Evolutionary conservation across 2,113 vertebrate genomes (phyloP).

Genomic region (Procapra przewalskii): DNA sequence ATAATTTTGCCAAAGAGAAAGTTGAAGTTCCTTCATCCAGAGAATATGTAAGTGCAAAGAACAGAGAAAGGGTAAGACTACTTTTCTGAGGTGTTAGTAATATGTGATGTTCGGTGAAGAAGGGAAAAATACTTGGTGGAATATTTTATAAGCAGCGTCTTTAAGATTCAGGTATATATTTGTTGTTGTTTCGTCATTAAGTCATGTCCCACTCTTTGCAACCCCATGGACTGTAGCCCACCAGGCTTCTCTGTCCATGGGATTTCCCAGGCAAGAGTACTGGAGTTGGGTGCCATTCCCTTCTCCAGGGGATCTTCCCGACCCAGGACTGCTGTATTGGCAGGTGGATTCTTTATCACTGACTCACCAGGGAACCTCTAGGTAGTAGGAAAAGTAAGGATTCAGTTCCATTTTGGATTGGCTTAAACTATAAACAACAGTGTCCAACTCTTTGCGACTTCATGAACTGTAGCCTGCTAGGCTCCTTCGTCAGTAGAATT

Average conservation of each 20-base stretch:
- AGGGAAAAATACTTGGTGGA: neutral
- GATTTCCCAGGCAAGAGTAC: neutral
- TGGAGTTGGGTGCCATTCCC: neutral
- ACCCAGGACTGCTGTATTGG: neutral
- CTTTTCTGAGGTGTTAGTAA: neutral
- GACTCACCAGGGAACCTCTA: neutral
- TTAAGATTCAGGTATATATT: neutral
- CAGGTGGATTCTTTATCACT: neutral
- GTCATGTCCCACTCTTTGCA: neutral
- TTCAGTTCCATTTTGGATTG: neutral
- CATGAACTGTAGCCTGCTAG: neutral
- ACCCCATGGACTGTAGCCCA: neutral
- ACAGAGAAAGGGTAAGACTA: neutral
- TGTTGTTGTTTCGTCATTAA: neutral
- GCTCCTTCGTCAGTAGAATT: neutral
- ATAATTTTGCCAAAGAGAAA: neutral
- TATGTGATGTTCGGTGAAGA: neutral
- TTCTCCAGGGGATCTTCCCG: neutral
- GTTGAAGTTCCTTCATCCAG: neutral
- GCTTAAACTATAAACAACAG: neutral
- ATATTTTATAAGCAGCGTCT: slow-evolving; percentile 5
- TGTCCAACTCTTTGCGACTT: neutral
- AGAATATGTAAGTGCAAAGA: neutral
- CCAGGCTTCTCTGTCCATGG: neutral
- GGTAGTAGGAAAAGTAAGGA: slow-evolving; percentile 13